A percentile compares a stretch with the other conserved stretches of the same genome.
phyloP scores from a whole-genome alignment of 1,140 invertebrate genomes.

The Oedothorax gibbosus region DNA sequence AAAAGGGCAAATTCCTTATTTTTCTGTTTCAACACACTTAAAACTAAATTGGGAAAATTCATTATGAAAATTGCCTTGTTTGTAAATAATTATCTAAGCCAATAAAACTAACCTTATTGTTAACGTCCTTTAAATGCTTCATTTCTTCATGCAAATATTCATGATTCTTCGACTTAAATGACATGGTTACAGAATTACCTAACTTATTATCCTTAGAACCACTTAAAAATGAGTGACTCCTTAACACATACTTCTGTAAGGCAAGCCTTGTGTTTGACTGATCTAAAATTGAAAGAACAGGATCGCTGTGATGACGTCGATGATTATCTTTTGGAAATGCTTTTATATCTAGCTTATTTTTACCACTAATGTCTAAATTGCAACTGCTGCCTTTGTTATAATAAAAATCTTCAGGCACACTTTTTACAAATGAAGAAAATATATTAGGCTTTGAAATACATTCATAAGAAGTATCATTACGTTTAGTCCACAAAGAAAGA shows the following conservation, averaged over 20 bases:
- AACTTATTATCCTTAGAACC: not conserved
- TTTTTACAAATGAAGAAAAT: not conserved
- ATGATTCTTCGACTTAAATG: not conserved
- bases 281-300: not conserved
- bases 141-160: constrained; percentile 24
- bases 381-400: not conserved
- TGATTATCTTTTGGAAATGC: constrained; percentile 5
- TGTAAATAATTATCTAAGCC: no score
- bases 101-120: constrained; percentile 25
- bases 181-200: not conserved
- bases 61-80: no score
- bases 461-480: not conserved
- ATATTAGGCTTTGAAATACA: not conserved
- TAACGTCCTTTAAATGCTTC: constrained; percentile 29
- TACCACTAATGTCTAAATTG: not conserved
- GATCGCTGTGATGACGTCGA: constrained; percentile 32
- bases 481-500: not conserved
- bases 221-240: constrained; percentile 1
- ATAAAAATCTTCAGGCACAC: not conserved
- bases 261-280: not conserved
- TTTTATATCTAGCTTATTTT: not conserved
- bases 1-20: no score
- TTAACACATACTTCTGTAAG: not conserved
- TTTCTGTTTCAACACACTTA: no score
- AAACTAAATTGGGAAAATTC: no score